Percentiles rank a stretch among this genome's conserved stretches.
phyloP scores from a whole-genome alignment of 2,113 vertebrate genomes.

The Sylvilagus bachmani region DNA sequence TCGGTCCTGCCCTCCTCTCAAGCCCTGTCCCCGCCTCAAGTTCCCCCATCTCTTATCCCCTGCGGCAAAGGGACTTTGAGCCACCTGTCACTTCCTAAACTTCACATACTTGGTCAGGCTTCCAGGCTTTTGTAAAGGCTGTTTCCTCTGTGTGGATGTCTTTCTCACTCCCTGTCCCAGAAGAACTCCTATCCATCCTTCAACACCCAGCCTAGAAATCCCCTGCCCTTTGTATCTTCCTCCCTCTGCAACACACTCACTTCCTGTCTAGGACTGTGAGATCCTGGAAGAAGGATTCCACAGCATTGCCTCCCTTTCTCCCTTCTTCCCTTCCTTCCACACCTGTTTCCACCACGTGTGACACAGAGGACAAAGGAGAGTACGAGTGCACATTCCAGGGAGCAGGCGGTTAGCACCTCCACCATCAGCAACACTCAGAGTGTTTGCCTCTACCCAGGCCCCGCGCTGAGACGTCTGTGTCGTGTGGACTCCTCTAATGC shows the following conservation, averaged over 20 bases:
- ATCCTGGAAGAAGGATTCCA: background rate
- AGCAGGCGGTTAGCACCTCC: background rate
- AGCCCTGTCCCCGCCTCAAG: background rate
- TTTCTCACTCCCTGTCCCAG: background rate
- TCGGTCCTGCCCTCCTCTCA: background rate
- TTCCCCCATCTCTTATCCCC: background rate
- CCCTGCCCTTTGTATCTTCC: background rate
- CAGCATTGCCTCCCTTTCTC: background rate
- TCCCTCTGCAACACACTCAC: background rate
- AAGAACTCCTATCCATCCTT: constrained; percentile 25
- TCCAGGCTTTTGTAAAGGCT: background rate
- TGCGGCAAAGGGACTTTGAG: background rate
- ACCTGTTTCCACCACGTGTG: background rate
- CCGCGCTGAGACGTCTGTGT: background rate
- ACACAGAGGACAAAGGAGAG: background rate
- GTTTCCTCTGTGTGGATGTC: background rate
- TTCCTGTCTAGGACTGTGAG: background rate
- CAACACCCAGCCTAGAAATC: constrained; percentile 13
- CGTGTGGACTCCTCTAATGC: background rate
- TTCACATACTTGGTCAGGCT: background rate
- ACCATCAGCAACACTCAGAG: background rate
- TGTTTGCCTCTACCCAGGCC: background rate
- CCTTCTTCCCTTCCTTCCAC: background rate
- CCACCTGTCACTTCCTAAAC: background rate
- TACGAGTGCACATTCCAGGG: background rate